Evolutionary conservation across 2,113 vertebrate species (phyloP).

Genomic region (Athene noctua): DNA sequence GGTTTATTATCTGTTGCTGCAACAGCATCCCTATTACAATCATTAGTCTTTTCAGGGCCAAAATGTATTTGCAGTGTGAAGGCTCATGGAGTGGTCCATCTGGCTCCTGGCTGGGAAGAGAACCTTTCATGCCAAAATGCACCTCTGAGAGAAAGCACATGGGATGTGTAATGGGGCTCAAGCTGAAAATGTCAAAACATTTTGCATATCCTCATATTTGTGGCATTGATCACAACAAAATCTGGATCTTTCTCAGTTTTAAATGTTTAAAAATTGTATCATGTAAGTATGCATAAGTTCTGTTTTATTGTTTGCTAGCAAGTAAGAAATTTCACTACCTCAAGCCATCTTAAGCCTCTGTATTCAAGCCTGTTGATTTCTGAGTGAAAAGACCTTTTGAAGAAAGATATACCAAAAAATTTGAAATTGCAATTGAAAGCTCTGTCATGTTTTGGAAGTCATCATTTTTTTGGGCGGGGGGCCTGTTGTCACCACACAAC

Average conservation of each 20-base stretch:
- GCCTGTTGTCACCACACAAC: background rate
- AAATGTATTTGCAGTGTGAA: slow-evolving; percentile 44
- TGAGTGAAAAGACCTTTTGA: background rate
- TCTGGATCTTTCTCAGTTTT: background rate
- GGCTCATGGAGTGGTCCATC: slow-evolving; percentile 48
- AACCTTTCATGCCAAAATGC: slow-evolving; percentile 53
- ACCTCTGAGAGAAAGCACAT: slow-evolving; percentile 49
- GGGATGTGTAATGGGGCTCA: background rate
- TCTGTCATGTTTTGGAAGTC: background rate
- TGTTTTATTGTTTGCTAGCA: background rate
- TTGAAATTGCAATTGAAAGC: background rate
- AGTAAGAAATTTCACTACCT: background rate
- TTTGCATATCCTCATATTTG: slow-evolving; percentile 48
- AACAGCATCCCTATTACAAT: background rate
- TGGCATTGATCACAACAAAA: slow-evolving; percentile 40
- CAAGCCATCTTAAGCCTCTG: background rate
- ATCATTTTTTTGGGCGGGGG: background rate
- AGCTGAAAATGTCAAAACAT: slow-evolving; percentile 56
- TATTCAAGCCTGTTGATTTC: background rate
- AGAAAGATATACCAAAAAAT: background rate
- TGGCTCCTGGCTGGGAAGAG: slow-evolving; percentile 47
- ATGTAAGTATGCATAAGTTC: background rate
- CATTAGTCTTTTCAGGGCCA: slow-evolving; percentile 30
- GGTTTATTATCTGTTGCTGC: background rate
- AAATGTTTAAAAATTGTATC: background rate